A percentile compares a stretch with the other conserved stretches of the same genome.
These are phyloP conservation scores for Nibea albiflora DNA, from an alignment of 2,113 vertebrate species.

Conservation along the genomic window DNA sequence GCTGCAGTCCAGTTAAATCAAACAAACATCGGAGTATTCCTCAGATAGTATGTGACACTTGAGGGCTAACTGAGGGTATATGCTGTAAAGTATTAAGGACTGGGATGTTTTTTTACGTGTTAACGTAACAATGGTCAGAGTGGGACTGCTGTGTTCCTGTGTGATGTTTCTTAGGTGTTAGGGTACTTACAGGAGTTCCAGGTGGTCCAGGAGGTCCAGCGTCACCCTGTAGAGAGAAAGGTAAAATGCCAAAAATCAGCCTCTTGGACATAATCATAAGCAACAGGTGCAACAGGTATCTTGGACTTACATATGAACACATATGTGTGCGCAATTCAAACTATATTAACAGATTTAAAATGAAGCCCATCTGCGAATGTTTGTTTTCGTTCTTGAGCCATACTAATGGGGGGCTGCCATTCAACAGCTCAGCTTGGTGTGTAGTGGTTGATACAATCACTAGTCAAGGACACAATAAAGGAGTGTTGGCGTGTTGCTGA, in stretches of 20 bases:
- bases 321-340: background rate
- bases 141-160: background rate
- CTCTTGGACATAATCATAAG: background rate
- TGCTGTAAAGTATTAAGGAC: too few species aligned
- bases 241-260: constrained; percentile 31
- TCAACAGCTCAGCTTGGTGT: background rate
- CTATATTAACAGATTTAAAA: background rate
- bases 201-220: constrained; percentile 90
- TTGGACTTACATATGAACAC: background rate
- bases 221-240: constrained; percentile 84
- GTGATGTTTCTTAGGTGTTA: background rate
- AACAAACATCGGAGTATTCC: background rate
- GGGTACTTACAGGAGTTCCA: constrained; percentile 91
- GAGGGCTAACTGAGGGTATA: background rate
- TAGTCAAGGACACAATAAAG: background rate
- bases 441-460: too few species aligned
- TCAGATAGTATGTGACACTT: background rate
- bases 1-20: background rate
- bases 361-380: too few species aligned
- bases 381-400: background rate
- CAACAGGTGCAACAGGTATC: background rate
- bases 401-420: background rate
- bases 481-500: background rate
- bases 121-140: background rate
- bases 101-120: too few species aligned